Conservation (phyloP, 2,888 invertebrate species). For the Pheosia gnoma region DNA sequence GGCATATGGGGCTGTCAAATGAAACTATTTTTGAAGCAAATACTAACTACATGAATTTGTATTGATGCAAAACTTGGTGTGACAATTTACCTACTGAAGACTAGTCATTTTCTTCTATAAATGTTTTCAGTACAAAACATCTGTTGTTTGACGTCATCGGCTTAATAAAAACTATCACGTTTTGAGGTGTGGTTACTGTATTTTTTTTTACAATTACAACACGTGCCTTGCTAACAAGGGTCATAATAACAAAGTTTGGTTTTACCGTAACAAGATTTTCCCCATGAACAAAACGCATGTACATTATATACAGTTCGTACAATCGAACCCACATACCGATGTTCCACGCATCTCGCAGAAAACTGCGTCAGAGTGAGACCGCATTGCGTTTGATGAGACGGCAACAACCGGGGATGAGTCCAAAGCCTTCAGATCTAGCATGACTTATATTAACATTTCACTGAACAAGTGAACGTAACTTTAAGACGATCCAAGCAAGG, state of each 20-base stretch:
- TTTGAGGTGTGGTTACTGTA: neutral
- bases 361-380: slow-evolving; percentile 75
- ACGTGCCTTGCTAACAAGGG: neutral
- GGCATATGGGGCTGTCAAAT: too few species aligned
- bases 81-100: neutral
- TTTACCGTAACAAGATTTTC: slow-evolving; percentile 1
- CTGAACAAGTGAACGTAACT: slow-evolving; percentile 20
- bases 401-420: slow-evolving; percentile 75
- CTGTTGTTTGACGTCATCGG: neutral
- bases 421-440: slow-evolving; percentile 38
- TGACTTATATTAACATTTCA: slow-evolving; percentile 37
- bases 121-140: slow-evolving; percentile 1
- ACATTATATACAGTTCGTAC: slow-evolving; percentile 42
- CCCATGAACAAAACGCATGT: slow-evolving; percentile 11
- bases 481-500: slow-evolving; percentile 13
- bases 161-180: neutral
- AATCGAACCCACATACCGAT: slow-evolving; percentile 44
- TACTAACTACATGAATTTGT: too few species aligned
- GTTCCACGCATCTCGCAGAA: slow-evolving; percentile 65
- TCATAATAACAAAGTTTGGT: neutral
- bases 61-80: too few species aligned
- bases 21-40: too few species aligned
- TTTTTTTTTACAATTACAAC: neutral
- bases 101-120: neutral
- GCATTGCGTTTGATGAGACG: slow-evolving; percentile 78